Evolutionary conservation across 2,797 vertebrate genomes (phyloP), one percentile per base, ranked within the genome.

Genomic region (Otolemur crassicaudatus): DNA sequence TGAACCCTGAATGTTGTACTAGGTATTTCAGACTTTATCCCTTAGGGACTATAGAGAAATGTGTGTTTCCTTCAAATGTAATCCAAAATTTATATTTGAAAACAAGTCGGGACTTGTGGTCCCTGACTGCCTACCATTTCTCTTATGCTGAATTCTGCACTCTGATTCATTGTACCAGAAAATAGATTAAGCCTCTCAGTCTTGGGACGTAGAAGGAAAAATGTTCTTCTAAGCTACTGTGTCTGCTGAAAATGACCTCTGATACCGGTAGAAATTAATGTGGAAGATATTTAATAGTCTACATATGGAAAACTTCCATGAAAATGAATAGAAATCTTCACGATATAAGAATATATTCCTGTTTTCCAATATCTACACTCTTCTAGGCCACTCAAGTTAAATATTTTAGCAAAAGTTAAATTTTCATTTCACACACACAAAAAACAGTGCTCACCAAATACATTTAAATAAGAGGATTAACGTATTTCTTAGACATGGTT

Each of bases 391-490:
- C 13, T 58, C 31, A 73, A 92, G 82, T 77, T n/a, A 80, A 69
- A 73, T 61, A 40, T 63, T 63, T 80, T 80, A 72, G 61, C n/a
- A 77, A 61, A 76, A 46, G 43, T 56, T 53, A 29, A 90, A 86
- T 53, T 94, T 96, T 91, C 46, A 88, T 92, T 89, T 96, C 3
- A 61, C 56, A 46, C 56, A 46, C 6, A 43, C 6, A 80, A 86
- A 75, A 91, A 86, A 53, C 29, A 34, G 5, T 0, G 34, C 17
- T 84, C 63, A 31, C 27, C 16, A 85, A 22, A 77, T 3, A 82
- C 60, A 75, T 83, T 72, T 88, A 75, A 70, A 2, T 70, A 87
- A n/a, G 34, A 63, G 20, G 65, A 61, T 29, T 43, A n/a, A 43
- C 72, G 25, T 56, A 29, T 82, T 85, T 95, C 37, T 93, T 84